phyloP scores from a whole-genome alignment of 1,140 invertebrate genomes.

The Drosophila sulfurigaster region DNA sequence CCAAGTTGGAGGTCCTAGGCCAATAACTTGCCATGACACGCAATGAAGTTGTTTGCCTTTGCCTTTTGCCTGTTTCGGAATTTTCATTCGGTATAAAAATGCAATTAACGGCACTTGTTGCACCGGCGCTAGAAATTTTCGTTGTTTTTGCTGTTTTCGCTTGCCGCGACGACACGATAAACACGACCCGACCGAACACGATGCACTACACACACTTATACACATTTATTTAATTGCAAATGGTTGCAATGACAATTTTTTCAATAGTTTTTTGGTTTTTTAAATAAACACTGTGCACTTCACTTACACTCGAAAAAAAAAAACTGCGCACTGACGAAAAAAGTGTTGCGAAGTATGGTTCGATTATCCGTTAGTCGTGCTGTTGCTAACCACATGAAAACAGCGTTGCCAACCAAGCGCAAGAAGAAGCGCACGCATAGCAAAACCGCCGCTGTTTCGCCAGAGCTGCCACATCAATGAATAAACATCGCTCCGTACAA shows the following conservation, averaged over 20 bases:
- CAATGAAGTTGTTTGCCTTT: constrained; percentile 76
- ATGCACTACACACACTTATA: not conserved
- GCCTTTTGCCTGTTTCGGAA: constrained; percentile 42
- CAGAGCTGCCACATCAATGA: no score
- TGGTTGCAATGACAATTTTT: constrained; percentile 4
- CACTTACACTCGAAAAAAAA: not conserved
- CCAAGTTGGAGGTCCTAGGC: constrained; percentile 70
- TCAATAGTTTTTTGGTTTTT: not conserved
- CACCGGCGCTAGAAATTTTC: constrained; percentile 3
- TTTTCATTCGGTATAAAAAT: constrained; percentile 57
- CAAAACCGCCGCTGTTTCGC: no score
- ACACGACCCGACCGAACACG: constrained; percentile 22
- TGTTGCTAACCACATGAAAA: constrained; percentile 9
- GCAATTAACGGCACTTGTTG: constrained; percentile 79
- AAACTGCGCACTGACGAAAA: not conserved
- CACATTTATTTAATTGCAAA: not conserved
- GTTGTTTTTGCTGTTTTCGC: constrained; percentile 18
- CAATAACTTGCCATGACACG: constrained; percentile 64
- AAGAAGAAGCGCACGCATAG: not conserved
- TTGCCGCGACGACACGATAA: constrained; percentile 1
- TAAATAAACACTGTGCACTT: not conserved
- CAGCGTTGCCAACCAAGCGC: constrained; percentile 22
- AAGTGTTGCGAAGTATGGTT: constrained; percentile 22
- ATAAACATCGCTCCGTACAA: no score
- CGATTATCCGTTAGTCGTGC: not conserved